A percentile compares a stretch with the other conserved stretches of the same genome.
These are phyloP conservation scores for Orchesellides sinensis DNA, from an alignment of 2,888 invertebrate species.

Conservation along the genomic window DNA sequence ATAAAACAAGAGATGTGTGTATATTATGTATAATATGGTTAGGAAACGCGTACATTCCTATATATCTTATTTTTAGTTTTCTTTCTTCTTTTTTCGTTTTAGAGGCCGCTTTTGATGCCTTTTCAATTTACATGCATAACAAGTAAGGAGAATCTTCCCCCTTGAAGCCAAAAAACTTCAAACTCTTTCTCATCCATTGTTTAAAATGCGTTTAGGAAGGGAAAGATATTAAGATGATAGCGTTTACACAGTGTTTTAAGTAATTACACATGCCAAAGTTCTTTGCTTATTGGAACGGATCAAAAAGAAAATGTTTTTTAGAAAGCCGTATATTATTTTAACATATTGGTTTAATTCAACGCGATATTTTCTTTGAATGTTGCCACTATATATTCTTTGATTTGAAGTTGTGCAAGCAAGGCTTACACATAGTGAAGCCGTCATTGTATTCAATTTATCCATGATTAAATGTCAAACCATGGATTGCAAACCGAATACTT, in stretches of 20 bases:
- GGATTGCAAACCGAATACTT: too few relatives aligned
- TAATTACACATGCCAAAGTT: constrained; percentile 53
- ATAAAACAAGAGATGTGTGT: neutral
- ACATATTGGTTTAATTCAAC: neutral
- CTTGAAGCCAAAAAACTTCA: constrained; percentile 10
- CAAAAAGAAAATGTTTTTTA: constrained; percentile 54
- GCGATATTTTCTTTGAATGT: too few relatives aligned
- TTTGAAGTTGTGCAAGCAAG: too few relatives aligned
- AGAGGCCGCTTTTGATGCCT: constrained; percentile 2
- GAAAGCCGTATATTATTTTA: constrained; percentile 18
- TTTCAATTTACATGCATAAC: constrained; percentile 53
- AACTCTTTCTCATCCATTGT: constrained; percentile 16
- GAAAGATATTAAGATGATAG: constrained; percentile 27
- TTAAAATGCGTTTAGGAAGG: neutral
- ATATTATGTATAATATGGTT: neutral
- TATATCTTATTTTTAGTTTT: constrained; percentile 8
- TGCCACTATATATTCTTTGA: too few relatives aligned
- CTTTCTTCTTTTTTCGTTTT: constrained; percentile 8
- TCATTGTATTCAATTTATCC: too few relatives aligned
- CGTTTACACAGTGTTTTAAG: constrained; percentile 40
- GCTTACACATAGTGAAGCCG: too few relatives aligned
- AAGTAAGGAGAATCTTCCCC: constrained; percentile 1
- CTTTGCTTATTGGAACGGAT: constrained; percentile 74
- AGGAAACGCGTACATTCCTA: neutral
- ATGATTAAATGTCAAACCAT: too few relatives aligned